Base-by-base conservation (phyloP, 2,888 invertebrate genomes). In the Iselma pallidipennis region DNA sequence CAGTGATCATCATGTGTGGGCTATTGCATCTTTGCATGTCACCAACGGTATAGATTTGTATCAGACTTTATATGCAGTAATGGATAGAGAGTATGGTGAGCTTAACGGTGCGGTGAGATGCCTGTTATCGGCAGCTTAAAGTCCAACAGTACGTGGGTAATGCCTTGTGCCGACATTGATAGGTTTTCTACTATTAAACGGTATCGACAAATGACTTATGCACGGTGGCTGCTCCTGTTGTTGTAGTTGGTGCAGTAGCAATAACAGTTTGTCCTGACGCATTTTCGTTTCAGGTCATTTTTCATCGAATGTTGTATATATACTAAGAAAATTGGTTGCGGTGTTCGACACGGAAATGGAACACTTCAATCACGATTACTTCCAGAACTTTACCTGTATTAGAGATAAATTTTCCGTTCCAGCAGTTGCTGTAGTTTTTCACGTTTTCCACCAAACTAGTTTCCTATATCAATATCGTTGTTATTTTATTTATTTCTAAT, bases 151-250 rank as follows among this genome's bases (percentile, higher is more conserved):
- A 48, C 52, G 31, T 50, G 25, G 31, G 45, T 60, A 60, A 60
- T 37, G 51, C 31, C 19, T 45, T 59, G 53, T 58, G 45, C 50
- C 55, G 50, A 25, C 54, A 59, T 55, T 55, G 61, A 61, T 56
- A 61, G 14, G 57, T 28, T 42, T 16, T 23, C 49, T 55, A 12
- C 26, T 42, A 54, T 59, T 53, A 29, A 53, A 54, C 54, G 25
- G 48, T 29, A 59, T 21, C 55, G 59, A 59, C 59, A 59, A 59
- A 59, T 49, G 55, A 42, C 59, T 54, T 45, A 51, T 53, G 58
- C 53, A 14, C 45, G 26, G n/a, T n/a, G n/a, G n/a, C n/a, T 37
- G 37, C 16, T 37, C 37, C n/a, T 33, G 16, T 37, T 14, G 14
- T 37, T 37, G 33, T 37, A 16, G 37, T 14, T 4, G 31, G n/a